Conservation (phyloP, 1,140 invertebrate genomes). For the Drosophila nikananu region DNA sequence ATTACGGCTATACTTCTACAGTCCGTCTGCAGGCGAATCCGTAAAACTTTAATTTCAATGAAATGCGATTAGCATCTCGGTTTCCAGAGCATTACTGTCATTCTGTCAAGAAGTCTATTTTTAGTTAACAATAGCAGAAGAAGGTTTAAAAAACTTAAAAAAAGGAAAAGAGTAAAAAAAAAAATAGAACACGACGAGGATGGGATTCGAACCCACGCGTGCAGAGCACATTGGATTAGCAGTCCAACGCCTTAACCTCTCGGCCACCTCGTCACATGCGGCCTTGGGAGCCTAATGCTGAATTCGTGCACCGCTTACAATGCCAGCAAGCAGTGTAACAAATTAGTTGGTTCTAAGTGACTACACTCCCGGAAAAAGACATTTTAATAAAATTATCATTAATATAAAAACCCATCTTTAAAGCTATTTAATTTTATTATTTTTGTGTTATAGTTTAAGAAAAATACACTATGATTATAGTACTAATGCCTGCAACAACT, state of each 20-base stretch:
- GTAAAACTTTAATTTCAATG: constrained; percentile 70
- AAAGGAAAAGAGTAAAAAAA: constrained; percentile 4
- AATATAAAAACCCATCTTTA: not conserved
- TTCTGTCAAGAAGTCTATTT: constrained; percentile 6
- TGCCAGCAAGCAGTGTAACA: not conserved
- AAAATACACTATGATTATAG: not conserved
- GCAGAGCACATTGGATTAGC: constrained; percentile 90
- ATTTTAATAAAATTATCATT: no score
- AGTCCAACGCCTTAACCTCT: constrained; percentile 96
- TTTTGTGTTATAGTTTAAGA: not conserved
- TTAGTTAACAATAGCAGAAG: constrained; percentile 21
- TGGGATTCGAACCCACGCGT: constrained; percentile 96
- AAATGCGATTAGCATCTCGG: constrained; percentile 64
- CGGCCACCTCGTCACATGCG: constrained; percentile 91
- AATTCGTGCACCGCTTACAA: constrained; percentile 11
- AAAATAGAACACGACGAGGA: constrained; percentile 89
- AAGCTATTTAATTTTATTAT: not conserved
- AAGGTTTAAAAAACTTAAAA: constrained; percentile 3
- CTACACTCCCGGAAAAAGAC: not conserved
- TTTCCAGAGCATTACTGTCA: constrained; percentile 45
- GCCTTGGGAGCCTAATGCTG: constrained; percentile 31
- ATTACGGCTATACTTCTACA: constrained; percentile 34
- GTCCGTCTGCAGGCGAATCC: constrained; percentile 15
- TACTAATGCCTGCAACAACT: not conserved
- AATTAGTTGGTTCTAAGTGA: constrained; percentile 3